Base-by-base conservation (phyloP, 2,113 vertebrate genomes). In the Mirza zaza region DNA sequence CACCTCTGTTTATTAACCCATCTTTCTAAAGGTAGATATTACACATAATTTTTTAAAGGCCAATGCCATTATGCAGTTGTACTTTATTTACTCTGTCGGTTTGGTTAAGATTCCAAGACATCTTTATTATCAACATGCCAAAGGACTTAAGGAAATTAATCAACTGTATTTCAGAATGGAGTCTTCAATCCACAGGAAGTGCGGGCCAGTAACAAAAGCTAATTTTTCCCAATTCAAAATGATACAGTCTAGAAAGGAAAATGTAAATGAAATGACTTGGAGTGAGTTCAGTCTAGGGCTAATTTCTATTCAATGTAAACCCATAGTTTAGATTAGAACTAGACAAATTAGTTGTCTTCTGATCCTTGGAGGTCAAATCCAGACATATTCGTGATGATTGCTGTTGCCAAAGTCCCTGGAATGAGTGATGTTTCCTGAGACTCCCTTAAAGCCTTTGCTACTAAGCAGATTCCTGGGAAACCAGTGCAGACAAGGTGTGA, bases 261-360 rank as follows among this genome's bases (percentile, higher is more conserved):
- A 82, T 71, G n/a, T 93, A 91, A 92, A 87, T 81, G 79, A 90
- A 95, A 93, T 96, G 50, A 61, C 87, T 94, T 79, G 42, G 63
- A 84, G n/a, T 59, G 87, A 87, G 20, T 96, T 92, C 63, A 87
- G 11, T 29, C 27, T 71, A 61, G 81, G 52, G 21, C 50, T 87
- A 90, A 96, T 70, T 95, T 95, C 45, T 39, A 71, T 79, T 82
- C 82, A 87, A 36, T 11, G 63, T 81, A 88, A 97, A 61, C n/a
- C 32, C 39, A 48, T 57, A 42, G 15, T 61, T 80, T 67, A 75
- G 29, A 29, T 86, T 87, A 88, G 42, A 97, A 45, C 20, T 59
- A 86, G 55, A 80, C 39, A 93, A 75, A 52, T 65, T 29, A 83
- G 55, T 87, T 83, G 34, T 79, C 50, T 86, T 91, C 8, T 6